Conservation (phyloP, 1,140 invertebrate species). For the Phymorhynchus buccinoides region DNA sequence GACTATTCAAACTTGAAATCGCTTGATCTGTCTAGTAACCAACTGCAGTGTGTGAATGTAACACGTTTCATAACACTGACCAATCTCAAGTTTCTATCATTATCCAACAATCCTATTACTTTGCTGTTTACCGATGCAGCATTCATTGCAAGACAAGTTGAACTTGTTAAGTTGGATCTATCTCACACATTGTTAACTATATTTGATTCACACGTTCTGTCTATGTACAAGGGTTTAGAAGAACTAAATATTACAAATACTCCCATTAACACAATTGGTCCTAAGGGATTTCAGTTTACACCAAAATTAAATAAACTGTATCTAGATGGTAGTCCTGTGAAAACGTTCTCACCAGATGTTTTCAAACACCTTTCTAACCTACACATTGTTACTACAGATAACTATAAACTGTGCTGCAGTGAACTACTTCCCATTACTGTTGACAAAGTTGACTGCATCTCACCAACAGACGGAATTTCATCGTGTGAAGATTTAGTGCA, state of each 20-base stretch:
- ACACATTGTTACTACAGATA: conserved; percentile 31
- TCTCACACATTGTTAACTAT: not conserved
- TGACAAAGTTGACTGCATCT: not conserved
- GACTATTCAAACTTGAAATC: not conserved
- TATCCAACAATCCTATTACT: conserved; percentile 20
- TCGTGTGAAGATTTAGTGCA: conserved; percentile 54
- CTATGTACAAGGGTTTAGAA: not conserved
- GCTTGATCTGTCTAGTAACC: conserved; percentile 31
- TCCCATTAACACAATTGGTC: not conserved
- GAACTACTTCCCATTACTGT: conserved; percentile 39
- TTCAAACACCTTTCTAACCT: conserved; percentile 37
- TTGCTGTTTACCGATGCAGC: not conserved
- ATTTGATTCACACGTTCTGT: conserved; percentile 15
- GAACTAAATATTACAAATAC: not conserved
- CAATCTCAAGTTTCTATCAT: conserved; percentile 22
- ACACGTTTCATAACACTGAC: not conserved
- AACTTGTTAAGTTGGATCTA: not conserved
- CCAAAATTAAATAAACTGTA: not conserved
- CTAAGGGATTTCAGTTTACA: not conserved
- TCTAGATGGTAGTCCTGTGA: not conserved
- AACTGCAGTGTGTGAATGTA: not conserved
- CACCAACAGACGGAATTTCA: conserved; percentile 46
- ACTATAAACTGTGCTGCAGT: conserved; percentile 48
- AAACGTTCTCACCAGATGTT: not conserved
- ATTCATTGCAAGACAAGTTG: not conserved